These are phyloP conservation scores for Ptiloglossa arizonensis DNA, from an alignment of 1,140 invertebrate genomes.

Conservation along the genomic window DNA sequence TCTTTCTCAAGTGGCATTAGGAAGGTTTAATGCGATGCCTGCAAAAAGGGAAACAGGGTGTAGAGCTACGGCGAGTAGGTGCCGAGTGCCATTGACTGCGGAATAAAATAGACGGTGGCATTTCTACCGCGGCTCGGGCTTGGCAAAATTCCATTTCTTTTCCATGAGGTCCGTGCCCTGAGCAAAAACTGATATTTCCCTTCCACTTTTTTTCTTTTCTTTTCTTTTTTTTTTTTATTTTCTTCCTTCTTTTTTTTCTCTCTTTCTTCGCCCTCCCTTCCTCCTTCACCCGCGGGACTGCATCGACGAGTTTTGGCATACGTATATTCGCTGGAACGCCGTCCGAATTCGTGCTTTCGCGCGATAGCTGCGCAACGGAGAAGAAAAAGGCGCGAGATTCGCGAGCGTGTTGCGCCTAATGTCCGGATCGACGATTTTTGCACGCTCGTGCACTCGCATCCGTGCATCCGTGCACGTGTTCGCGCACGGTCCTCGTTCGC, in stretches of 20 bases:
- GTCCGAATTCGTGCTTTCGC: constrained; percentile 12
- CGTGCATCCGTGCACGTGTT: too few relatives aligned
- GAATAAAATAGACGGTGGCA: constrained; percentile 61
- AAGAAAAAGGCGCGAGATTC: neutral
- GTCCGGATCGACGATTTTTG: neutral
- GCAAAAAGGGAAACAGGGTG: constrained; percentile 60
- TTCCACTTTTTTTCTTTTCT: neutral
- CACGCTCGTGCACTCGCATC: neutral
- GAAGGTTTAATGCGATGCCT: constrained; percentile 57
- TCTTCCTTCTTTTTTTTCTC: too few relatives aligned
- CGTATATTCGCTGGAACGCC: constrained; percentile 26
- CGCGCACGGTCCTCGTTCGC: too few relatives aligned
- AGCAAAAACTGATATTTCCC: constrained; percentile 54
- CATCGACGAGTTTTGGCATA: constrained; percentile 41
- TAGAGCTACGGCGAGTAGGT: constrained; percentile 31
- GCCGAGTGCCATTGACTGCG: constrained; percentile 64
- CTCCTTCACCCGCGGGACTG: neutral
- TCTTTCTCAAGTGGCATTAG: constrained; percentile 61
- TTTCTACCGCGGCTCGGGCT: constrained; percentile 38
- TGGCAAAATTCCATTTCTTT: constrained; percentile 64
- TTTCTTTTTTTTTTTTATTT: neutral
- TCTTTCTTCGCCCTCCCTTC: too few relatives aligned
- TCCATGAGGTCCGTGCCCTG: constrained; percentile 20
- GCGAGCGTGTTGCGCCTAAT: neutral
- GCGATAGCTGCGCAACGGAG: neutral